These are phyloP conservation scores for Rotaria socialis DNA, from an alignment of 2,888 invertebrate species.

Conservation along the genomic window DNA sequence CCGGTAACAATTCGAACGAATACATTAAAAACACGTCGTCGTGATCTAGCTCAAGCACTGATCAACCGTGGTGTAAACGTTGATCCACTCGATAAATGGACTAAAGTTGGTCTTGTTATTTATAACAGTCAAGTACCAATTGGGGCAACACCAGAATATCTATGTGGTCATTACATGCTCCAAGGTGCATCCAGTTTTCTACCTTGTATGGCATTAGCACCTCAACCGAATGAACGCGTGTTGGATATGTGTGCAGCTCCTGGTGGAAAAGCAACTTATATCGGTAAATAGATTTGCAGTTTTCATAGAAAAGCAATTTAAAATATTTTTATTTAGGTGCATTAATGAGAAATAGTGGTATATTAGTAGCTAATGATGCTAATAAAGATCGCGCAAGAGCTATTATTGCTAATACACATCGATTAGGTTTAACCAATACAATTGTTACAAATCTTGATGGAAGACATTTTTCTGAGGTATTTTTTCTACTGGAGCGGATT, in stretches of 20 bases:
- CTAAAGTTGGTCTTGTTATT: constrained; percentile 90
- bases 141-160: constrained; percentile 96
- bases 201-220: constrained; percentile 94
- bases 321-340: constrained; percentile 65
- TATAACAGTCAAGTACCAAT: constrained; percentile 92
- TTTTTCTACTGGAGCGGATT: background rate
- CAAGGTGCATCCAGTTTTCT: constrained; percentile 90
- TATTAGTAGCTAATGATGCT: constrained; percentile 88
- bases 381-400: constrained; percentile 76
- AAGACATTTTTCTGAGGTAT: constrained; percentile 70
- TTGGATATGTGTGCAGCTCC: constrained; percentile 97
- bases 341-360: constrained; percentile 95
- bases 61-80: constrained; percentile 95
- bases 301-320: constrained; percentile 14
- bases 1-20: constrained; percentile 93
- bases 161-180: constrained; percentile 93
- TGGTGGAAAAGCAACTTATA: constrained; percentile 96
- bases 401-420: constrained; percentile 89
- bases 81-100: constrained; percentile 97
- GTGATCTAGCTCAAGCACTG: constrained; percentile 84
- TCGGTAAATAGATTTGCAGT: constrained; percentile 61
- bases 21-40: constrained; percentile 77
- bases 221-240: constrained; percentile 84
- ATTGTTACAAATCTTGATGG: constrained; percentile 85
- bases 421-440: constrained; percentile 88